Conservation (phyloP, 2,888 invertebrate genomes). For the Pyrrhosoma nymphula region DNA sequence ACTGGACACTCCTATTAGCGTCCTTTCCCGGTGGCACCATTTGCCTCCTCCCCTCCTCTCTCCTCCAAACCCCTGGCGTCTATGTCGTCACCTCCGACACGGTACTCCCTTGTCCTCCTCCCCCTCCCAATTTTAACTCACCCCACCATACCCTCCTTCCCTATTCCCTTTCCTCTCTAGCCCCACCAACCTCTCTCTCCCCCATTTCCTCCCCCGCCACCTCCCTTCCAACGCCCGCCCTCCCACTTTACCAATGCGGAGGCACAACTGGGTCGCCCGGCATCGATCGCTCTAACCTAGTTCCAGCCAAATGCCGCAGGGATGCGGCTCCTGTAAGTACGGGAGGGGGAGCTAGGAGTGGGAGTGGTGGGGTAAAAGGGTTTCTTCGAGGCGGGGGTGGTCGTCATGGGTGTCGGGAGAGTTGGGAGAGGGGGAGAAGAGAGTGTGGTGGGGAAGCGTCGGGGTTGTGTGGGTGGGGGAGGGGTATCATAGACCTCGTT, state of each 20-base stretch:
- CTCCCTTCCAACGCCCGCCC: neutral
- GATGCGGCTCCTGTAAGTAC: constrained; percentile 23
- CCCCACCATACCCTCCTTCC: neutral
- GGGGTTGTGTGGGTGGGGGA: neutral
- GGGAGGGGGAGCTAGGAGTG: neutral
- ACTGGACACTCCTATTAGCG: neutral
- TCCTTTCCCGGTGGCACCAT: neutral
- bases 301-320: constrained; percentile 50
- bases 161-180: neutral
- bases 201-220: too few relatives aligned
- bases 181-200: too few relatives aligned
- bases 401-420: neutral
- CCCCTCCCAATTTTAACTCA: neutral
- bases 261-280: constrained; percentile 43
- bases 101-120: neutral
- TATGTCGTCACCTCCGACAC: constrained; percentile 6
- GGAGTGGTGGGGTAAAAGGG: neutral
- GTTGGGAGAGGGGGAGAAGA: neutral
- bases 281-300: constrained; percentile 47
- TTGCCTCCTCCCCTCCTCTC: neutral
- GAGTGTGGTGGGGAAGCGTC: neutral
- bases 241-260: constrained; percentile 48
- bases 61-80: neutral
- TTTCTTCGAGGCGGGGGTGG: neutral
- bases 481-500: neutral